These are phyloP conservation scores for Diadophis punctatus DNA, from an alignment of 2,113 vertebrate species.

Conservation along the genomic window DNA sequence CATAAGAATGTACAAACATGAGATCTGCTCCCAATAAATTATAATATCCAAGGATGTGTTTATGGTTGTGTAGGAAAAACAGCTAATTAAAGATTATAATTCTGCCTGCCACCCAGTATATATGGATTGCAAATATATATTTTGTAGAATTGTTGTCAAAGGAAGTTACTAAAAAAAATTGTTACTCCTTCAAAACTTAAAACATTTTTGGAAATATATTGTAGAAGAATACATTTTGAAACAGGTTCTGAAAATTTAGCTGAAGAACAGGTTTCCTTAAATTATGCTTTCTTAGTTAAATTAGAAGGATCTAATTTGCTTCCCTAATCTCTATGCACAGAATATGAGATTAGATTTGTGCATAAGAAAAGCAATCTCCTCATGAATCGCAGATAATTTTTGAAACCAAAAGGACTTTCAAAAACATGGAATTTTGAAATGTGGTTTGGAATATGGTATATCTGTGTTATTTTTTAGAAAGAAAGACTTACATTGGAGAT, in stretches of 20 bases:
- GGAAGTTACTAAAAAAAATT: background rate
- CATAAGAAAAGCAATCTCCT: background rate
- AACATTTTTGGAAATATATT: background rate
- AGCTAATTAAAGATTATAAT: background rate
- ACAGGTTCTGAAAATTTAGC: background rate
- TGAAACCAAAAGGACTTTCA: background rate
- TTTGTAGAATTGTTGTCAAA: background rate
- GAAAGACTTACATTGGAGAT: background rate
- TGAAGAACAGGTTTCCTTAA: background rate
- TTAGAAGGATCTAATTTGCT: background rate
- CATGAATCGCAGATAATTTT: background rate
- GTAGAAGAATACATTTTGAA: background rate
- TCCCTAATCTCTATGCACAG: too few species aligned
- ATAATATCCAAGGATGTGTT: background rate
- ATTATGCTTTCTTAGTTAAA: background rate
- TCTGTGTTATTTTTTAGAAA: background rate
- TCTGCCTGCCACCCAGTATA: background rate
- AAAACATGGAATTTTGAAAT: background rate
- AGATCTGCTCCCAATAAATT: background rate
- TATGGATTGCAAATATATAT: background rate
- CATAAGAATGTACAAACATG: background rate
- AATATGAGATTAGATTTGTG: background rate
- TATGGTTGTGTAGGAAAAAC: background rate
- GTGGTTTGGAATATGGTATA: background rate
- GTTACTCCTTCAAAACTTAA: background rate